Conservation (phyloP, 2,113 vertebrate species). For the Charina bottae region DNA sequence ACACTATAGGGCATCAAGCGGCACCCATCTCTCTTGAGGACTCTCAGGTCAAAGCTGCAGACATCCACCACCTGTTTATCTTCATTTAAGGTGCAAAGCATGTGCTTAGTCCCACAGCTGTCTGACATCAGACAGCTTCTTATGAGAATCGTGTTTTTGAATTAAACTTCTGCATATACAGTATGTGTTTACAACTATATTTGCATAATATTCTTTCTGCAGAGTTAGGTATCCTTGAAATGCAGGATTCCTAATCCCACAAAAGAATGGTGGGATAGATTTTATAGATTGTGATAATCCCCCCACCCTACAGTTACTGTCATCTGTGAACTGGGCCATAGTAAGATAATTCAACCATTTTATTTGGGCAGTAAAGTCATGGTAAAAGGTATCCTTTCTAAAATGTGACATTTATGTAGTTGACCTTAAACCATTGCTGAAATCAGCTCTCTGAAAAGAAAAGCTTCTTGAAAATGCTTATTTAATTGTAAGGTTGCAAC, state of each 20-base stretch:
- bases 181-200: neutral
- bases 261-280: neutral
- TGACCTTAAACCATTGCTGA: conserved; percentile 38
- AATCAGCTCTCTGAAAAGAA: conserved; percentile 57
- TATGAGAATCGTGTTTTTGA: neutral
- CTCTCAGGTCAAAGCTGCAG: neutral
- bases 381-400: conserved; percentile 33
- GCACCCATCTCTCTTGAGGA: neutral
- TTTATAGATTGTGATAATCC: neutral
- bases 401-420: conserved; percentile 60
- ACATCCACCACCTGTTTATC: neutral
- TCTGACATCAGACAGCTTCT: neutral
- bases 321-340: neutral
- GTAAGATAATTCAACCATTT: neutral
- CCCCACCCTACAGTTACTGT: neutral
- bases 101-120: neutral
- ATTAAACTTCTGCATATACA: neutral
- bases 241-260: neutral
- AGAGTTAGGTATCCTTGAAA: neutral
- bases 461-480: conserved; percentile 49
- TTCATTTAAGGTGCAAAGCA: neutral
- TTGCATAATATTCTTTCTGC: too few species aligned
- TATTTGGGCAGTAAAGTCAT: neutral
- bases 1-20: neutral
- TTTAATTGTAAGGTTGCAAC: conserved; percentile 57